phyloP scores from a whole-genome alignment of 1,140 invertebrate genomes.

The Tachypleus tridentatus region DNA sequence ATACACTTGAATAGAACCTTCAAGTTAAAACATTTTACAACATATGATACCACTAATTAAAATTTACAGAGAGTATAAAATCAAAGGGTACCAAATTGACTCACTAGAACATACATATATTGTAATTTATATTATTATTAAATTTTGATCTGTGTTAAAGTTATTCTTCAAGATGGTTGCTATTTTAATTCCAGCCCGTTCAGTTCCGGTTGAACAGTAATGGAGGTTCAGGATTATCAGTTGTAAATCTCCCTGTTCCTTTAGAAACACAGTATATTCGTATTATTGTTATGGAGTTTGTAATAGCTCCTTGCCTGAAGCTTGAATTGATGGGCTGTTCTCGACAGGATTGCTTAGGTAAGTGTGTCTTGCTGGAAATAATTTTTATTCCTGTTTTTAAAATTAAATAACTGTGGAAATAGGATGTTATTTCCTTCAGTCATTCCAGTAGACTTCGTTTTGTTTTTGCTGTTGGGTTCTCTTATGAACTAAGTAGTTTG shows the following conservation, averaged over 20 bases:
- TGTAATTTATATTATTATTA: background rate
- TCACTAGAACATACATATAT: too few relatives aligned
- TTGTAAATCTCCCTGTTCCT: constrained; percentile 75
- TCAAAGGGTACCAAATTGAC: too few relatives aligned
- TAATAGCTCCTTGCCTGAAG: constrained; percentile 74
- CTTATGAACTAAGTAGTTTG: constrained; percentile 3
- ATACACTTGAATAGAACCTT: too few relatives aligned
- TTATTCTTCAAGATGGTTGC: background rate
- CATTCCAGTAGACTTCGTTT: background rate
- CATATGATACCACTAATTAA: too few relatives aligned
- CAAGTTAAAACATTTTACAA: too few relatives aligned
- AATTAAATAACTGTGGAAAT: too few relatives aligned
- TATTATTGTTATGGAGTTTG: constrained; percentile 76
- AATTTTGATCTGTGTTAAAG: background rate
- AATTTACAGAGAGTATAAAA: too few relatives aligned
- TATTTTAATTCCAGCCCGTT: constrained; percentile 47
- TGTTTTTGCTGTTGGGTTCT: background rate
- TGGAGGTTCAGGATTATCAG: constrained; percentile 65
- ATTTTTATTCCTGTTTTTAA: too few relatives aligned
- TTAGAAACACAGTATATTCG: constrained; percentile 81
- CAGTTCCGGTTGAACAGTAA: constrained; percentile 63
- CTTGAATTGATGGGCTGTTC: constrained; percentile 89
- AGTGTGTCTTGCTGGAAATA: constrained; percentile 13
- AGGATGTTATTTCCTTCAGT: too few relatives aligned
- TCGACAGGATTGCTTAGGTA: constrained; percentile 61